These are phyloP conservation scores for Pseudochirops cupreus DNA, from an alignment of 2,797 vertebrate genomes.

Conservation along the genomic window DNA sequence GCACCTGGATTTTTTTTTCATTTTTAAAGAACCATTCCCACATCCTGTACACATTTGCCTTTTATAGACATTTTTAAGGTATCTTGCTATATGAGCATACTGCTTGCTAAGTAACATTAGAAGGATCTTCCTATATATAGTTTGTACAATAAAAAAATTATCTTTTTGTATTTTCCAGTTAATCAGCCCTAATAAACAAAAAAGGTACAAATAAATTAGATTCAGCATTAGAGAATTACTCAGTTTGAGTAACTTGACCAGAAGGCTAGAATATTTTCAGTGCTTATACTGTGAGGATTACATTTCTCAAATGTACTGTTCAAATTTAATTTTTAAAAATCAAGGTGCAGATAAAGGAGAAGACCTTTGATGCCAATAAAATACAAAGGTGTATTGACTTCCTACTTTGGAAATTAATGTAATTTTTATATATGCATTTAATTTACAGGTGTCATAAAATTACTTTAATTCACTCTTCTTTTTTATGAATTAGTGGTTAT, in stretches of 20 bases:
- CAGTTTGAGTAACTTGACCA: neutral
- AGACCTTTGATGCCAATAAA: neutral
- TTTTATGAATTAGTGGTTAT: neutral
- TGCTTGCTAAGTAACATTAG: neutral
- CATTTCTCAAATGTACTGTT: neutral
- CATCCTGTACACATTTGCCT: conserved; percentile 13
- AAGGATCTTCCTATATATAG: neutral
- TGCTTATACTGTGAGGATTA: neutral
- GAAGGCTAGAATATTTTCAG: neutral
- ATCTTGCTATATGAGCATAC: neutral
- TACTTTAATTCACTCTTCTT: neutral
- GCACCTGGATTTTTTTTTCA: neutral
- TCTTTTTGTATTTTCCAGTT: neutral
- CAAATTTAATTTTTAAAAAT: neutral
- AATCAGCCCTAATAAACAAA: neutral
- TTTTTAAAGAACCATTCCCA: conserved; percentile 23
- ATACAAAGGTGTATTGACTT: neutral
- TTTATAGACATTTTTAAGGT: neutral
- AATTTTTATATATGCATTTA: neutral
- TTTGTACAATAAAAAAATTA: neutral
- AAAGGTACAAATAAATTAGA: neutral
- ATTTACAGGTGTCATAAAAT: neutral
- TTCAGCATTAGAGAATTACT: neutral
- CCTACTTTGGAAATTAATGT: neutral
- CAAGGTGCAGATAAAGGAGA: neutral